Conservation (phyloP, 1,140 invertebrate species). For the Leptopilina boulardi region DNA sequence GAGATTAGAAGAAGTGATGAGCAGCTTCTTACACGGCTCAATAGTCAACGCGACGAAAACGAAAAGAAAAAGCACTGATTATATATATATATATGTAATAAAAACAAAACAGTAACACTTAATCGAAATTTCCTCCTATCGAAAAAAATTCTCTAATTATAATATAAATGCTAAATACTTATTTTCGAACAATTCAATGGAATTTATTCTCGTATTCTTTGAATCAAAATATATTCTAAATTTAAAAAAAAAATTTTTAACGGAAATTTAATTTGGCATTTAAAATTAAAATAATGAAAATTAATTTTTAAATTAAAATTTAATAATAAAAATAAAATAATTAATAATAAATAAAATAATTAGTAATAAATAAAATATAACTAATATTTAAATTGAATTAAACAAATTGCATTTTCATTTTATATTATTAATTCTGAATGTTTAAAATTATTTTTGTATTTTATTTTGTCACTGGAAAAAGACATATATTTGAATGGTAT, state of each 20-base stretch:
- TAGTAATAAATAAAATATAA: not conserved
- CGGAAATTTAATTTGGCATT: too few relatives aligned
- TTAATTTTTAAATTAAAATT: too few relatives aligned
- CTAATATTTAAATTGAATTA: not conserved
- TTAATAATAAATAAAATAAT: not conserved
- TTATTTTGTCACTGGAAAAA: too few relatives aligned
- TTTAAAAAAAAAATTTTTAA: not conserved
- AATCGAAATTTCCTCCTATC: not conserved
- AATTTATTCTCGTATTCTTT: too few relatives aligned
- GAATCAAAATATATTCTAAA: too few relatives aligned
- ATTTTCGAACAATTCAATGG: too few relatives aligned
- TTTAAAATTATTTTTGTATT: too few relatives aligned
- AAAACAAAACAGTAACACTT: conserved; percentile 42
- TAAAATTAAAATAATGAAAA: too few relatives aligned
- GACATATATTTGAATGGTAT: not conserved
- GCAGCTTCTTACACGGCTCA: conserved; percentile 58
- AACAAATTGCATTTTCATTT: not conserved
- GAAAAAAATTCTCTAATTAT: too few relatives aligned
- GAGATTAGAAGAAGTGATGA: conserved; percentile 63
- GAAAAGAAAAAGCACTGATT: conserved; percentile 11
- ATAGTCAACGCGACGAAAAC: conserved; percentile 32
- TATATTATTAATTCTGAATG: too few relatives aligned
- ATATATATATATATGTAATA: too few relatives aligned
- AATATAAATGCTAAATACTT: too few relatives aligned
- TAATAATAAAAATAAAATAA: not conserved